Conservation (phyloP, 1,140 invertebrate species). For the Eueides isabella region DNA sequence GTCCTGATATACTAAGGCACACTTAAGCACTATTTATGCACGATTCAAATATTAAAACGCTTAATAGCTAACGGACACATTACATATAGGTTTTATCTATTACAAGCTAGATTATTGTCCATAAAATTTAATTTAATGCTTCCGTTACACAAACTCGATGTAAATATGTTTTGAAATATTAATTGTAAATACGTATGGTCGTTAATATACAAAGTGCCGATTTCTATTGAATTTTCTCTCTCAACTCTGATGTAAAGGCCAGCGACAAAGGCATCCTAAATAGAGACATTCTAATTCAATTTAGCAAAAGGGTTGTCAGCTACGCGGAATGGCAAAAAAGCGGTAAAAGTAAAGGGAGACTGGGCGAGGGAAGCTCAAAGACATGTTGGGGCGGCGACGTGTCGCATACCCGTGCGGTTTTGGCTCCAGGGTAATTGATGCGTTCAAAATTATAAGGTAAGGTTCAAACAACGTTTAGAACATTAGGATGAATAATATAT, state of each 20-base stretch:
- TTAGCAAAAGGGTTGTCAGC: slow-evolving; percentile 74
- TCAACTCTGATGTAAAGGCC: background rate
- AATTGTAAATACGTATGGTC: background rate
- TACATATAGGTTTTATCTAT: background rate
- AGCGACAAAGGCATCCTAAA: slow-evolving; percentile 27
- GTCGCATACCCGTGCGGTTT: slow-evolving; percentile 50
- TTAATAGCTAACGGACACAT: slow-evolving; percentile 18
- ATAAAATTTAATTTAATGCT: background rate
- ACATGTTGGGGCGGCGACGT: slow-evolving; percentile 64
- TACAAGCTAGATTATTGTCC: background rate
- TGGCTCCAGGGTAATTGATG: slow-evolving; percentile 59
- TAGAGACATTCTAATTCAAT: slow-evolving; percentile 68
- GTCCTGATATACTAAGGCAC: slow-evolving; percentile 27
- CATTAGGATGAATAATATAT: slow-evolving; percentile 6
- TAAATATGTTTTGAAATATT: background rate
- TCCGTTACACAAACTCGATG: background rate
- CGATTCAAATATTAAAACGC: slow-evolving; percentile 27
- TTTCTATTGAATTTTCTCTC: slow-evolving; percentile 3
- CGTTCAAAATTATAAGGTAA: slow-evolving; percentile 52
- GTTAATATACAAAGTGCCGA: background rate
- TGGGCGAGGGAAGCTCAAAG: slow-evolving; percentile 55
- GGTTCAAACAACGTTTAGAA: slow-evolving; percentile 18
- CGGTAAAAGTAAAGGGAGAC: slow-evolving; percentile 44
- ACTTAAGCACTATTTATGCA: slow-evolving; percentile 27
- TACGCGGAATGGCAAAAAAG: slow-evolving; percentile 65